Evolutionary conservation across 2,797 vertebrate genomes (phyloP), one percentile per base, ranked within the genome.

Genomic region (Micromesistius poutassou): DNA sequence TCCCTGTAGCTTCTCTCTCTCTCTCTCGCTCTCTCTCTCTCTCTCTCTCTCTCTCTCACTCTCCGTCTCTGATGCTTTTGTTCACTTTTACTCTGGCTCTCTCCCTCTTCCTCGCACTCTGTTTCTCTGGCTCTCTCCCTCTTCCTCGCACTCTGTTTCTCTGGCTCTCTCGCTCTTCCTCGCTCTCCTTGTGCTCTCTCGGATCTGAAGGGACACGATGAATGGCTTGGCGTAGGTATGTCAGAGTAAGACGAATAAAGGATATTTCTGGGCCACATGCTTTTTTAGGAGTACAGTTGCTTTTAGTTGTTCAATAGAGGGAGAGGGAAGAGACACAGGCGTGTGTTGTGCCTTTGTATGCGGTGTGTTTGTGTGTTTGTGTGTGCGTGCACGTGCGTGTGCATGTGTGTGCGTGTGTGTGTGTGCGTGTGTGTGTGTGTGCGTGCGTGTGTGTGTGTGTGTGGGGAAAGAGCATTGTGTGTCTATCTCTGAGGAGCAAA

Each of bases 401-500:
- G 35, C 22, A 13, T 30, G 28, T 25, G 19, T 33, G 50, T 30
- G 25, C 78, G 30, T 71, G 62, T 74, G 71, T 74, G 9, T 79
- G 55, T 62, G 9, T 80, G 66, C 76, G 71, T 35, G 33, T 76
- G 38, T 66, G 30, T 71, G 66, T 74, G 36, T 81, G 75, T 66
- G 36, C 38, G 35, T 40, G n/a, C 30, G 62, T 71, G 13, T 68
- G 35, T 30, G 71, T 36, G 33, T 76, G 40, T 66, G 30, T 71
- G 66, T 74, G 42, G 81, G 75, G 78, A 74, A 82, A 84, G 70
- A 82, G 77, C 76, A 68, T 80, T 90, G 82, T 76, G 87, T n/a
- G 87, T 90, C 80, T 80, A 77, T 83, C 85, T 81, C 81, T 80
- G 66, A 86, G 81, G 85, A 89, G 85, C 89, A 90, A 92, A 90